A percentile compares a stretch with the other conserved stretches of the same genome.
These are phyloP conservation scores for Mesorhabditis belari DNA, from an alignment of 2,888 invertebrate genomes.

Conservation along the genomic window DNA sequence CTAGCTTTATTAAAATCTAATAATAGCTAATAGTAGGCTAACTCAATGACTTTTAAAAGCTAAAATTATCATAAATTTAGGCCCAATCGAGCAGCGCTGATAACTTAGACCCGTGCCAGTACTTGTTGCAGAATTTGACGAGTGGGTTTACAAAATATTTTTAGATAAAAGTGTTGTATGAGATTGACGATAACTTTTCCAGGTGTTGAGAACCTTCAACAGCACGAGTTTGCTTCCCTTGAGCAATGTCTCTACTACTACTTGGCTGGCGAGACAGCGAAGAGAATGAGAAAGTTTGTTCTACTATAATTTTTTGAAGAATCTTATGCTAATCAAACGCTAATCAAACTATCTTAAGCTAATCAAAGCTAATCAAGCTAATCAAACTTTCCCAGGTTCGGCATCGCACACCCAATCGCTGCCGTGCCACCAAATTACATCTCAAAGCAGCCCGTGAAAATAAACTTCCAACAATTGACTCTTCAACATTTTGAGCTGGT, in stretches of 20 bases:
- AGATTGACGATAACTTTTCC: slow-evolving; percentile 1
- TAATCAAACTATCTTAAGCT: not conserved
- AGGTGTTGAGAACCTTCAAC: slow-evolving; percentile 12
- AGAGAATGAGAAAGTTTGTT: slow-evolving; percentile 17
- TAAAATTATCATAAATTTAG: no score
- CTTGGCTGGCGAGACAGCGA: slow-evolving; percentile 43
- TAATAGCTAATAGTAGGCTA: no score
- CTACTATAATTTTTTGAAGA: not conserved
- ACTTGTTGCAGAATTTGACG: slow-evolving; percentile 30
- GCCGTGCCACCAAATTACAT: slow-evolving; percentile 47
- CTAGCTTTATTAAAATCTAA: no score
- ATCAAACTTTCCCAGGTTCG: slow-evolving; percentile 17
- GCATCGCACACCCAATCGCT: slow-evolving; percentile 48
- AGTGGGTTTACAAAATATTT: slow-evolving; percentile 12
- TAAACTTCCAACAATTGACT: slow-evolving; percentile 45
- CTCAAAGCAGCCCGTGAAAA: slow-evolving; percentile 29
- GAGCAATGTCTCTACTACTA: slow-evolving; percentile 52
- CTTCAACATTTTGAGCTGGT: slow-evolving; percentile 52
- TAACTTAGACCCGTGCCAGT: slow-evolving; percentile 37
- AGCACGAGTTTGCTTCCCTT: slow-evolving; percentile 46
- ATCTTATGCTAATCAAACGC: not conserved
- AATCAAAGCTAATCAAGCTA: no score
- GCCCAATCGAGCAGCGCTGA: slow-evolving; percentile 32
- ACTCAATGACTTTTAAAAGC: no score
- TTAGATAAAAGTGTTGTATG: slow-evolving; percentile 14